These are phyloP conservation scores for Leistus spinibarbis DNA, from an alignment of 2,888 invertebrate genomes.

Conservation along the genomic window DNA sequence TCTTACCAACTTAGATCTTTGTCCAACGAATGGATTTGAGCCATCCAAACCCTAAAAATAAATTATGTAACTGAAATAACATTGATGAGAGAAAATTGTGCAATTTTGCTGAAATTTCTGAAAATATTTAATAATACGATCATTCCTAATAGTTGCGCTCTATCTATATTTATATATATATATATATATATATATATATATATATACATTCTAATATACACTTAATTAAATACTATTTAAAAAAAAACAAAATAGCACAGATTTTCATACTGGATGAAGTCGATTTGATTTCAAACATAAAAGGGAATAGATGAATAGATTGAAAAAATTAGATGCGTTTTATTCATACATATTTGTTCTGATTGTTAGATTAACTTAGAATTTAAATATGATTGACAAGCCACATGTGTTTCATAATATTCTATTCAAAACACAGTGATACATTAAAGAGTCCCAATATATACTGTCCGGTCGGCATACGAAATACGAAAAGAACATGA, in stretches of 20 bases:
- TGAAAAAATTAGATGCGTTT: slow-evolving; percentile 6
- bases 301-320: slow-evolving; percentile 23
- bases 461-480: neutral
- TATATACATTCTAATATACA: neutral
- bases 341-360: slow-evolving; percentile 1
- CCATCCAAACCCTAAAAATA: slow-evolving; percentile 60
- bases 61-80: slow-evolving; percentile 44
- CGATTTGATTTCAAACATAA: slow-evolving; percentile 25
- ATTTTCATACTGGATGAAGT: slow-evolving; percentile 30
- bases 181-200: neutral
- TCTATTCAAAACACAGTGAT: neutral
- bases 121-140: slow-evolving; percentile 8
- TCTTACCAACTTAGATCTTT: slow-evolving; percentile 61
- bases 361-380: slow-evolving; percentile 14
- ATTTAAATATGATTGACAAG: slow-evolving; percentile 19
- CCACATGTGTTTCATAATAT: slow-evolving; percentile 10
- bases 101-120: slow-evolving; percentile 23
- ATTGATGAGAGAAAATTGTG: slow-evolving; percentile 35
- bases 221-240: neutral
- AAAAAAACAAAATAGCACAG: slow-evolving; percentile 24
- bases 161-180: neutral
- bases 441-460: neutral
- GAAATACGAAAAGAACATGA: neutral
- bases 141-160: slow-evolving; percentile 18
- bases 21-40: slow-evolving; percentile 59